phyloP scores from a whole-genome alignment of 2,113 vertebrate genomes.

The Cairina moschata region DNA sequence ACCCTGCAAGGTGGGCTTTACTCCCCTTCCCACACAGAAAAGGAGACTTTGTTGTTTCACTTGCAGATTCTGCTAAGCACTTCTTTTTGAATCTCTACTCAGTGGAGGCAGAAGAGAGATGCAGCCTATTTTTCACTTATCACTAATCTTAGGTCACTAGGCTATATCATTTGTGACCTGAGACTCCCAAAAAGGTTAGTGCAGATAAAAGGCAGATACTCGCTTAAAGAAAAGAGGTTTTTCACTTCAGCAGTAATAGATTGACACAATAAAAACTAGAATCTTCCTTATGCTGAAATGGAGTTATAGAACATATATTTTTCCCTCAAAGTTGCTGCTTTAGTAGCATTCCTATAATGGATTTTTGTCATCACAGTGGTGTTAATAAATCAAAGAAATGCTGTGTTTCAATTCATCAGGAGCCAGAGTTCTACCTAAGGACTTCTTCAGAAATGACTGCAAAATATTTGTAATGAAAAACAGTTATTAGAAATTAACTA shows the following conservation, averaged over 20 bases:
- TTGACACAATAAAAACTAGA: background rate
- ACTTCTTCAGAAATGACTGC: background rate
- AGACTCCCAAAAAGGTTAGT: conserved; percentile 9
- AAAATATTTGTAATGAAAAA: conserved; percentile 37
- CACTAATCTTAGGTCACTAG: background rate
- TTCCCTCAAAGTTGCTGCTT: background rate
- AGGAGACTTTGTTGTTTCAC: background rate
- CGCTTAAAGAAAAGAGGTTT: background rate
- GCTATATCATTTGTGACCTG: background rate
- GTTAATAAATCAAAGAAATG: conserved; percentile 46
- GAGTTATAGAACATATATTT: background rate
- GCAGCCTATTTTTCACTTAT: background rate
- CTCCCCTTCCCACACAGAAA: background rate
- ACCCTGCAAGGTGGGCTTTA: background rate
- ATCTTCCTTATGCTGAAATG: background rate
- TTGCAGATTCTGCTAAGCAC: background rate
- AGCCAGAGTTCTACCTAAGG: background rate
- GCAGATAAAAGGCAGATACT: conserved; percentile 38
- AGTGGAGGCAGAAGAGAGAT: background rate
- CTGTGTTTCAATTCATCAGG: background rate
- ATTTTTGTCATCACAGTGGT: background rate
- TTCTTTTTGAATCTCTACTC: background rate
- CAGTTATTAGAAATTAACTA: conserved; percentile 46
- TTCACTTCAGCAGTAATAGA: conserved; percentile 16
- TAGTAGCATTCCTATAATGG: conserved; percentile 9